Conservation (phyloP, 2,113 vertebrate genomes). For the Chrysochloris asiatica region DNA sequence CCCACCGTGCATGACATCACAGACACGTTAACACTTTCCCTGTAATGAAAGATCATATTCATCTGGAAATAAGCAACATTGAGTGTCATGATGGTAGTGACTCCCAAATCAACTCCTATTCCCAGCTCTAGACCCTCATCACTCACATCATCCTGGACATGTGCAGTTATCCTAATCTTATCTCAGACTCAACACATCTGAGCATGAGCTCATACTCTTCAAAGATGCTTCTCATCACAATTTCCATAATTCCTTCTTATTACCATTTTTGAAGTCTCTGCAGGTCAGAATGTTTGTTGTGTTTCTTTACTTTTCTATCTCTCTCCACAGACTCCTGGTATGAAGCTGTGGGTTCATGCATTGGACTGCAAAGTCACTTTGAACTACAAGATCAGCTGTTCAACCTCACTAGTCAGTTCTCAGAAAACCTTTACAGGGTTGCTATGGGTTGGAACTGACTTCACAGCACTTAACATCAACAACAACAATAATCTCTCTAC, state of each 20-base stretch:
- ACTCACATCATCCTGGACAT: neutral
- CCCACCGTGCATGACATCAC: fast-evolving
- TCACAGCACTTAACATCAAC: no score
- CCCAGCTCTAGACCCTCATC: no score
- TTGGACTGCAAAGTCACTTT: no score
- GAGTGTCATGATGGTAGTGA: neutral
- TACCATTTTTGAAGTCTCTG: neutral
- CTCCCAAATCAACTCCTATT: fast-evolving
- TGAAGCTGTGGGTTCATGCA: no score
- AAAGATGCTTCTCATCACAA: fast-evolving
- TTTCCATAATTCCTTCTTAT: neutral
- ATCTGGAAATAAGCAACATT: neutral
- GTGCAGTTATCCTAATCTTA: fast-evolving
- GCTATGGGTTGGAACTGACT: no score
- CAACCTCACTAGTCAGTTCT: no score
- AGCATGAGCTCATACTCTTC: neutral
- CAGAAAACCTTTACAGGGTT: no score
- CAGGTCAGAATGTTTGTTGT: neutral
- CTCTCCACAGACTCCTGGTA: no score
- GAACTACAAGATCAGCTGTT: no score
- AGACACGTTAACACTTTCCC: neutral
- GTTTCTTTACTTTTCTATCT: neutral
- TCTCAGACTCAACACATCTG: neutral
- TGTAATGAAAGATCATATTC: neutral
- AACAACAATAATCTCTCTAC: no score